Evolutionary conservation across 2,797 vertebrate genomes (phyloP).

Genomic region (Onychomys leucogaster): DNA sequence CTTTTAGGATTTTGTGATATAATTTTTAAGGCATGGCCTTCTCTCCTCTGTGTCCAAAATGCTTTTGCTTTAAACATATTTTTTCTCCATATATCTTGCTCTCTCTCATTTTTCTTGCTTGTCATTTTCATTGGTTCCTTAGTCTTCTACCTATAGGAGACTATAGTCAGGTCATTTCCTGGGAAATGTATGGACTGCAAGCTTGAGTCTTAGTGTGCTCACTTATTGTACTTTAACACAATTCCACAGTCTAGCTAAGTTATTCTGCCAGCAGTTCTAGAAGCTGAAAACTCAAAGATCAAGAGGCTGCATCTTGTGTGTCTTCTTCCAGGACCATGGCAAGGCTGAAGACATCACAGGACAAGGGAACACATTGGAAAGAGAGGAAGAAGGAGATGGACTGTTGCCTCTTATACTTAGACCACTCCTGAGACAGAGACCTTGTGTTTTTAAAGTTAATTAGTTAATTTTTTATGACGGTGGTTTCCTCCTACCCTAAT

Average conservation of each 20-base stretch:
- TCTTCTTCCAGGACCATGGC: not conserved
- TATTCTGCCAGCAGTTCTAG: not conserved
- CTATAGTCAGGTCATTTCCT: not conserved
- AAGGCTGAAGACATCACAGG: not conserved
- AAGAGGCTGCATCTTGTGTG: no score
- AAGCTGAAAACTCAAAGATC: not conserved
- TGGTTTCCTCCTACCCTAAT: no score
- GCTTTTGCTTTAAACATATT: not conserved
- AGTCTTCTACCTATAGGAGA: not conserved
- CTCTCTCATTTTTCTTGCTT: not conserved
- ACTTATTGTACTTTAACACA: not conserved
- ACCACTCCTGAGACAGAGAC: not conserved
- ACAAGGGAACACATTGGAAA: not conserved
- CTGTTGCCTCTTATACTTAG: not conserved
- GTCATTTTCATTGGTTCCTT: not conserved
- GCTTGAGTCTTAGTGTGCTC: not conserved
- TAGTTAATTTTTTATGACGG: not conserved
- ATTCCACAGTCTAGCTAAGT: not conserved
- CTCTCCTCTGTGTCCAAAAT: not conserved
- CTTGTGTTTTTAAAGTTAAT: no score
- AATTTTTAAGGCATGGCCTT: not conserved
- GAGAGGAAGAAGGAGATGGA: not conserved
- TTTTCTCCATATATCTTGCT: not conserved
- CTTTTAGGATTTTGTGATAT: not conserved
- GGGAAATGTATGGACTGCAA: not conserved